A percentile compares a stretch with the other conserved stretches of the same genome.
Evolutionary conservation across 1,140 invertebrate species (phyloP).

Genomic region (Drosophila trapezifrons): DNA sequence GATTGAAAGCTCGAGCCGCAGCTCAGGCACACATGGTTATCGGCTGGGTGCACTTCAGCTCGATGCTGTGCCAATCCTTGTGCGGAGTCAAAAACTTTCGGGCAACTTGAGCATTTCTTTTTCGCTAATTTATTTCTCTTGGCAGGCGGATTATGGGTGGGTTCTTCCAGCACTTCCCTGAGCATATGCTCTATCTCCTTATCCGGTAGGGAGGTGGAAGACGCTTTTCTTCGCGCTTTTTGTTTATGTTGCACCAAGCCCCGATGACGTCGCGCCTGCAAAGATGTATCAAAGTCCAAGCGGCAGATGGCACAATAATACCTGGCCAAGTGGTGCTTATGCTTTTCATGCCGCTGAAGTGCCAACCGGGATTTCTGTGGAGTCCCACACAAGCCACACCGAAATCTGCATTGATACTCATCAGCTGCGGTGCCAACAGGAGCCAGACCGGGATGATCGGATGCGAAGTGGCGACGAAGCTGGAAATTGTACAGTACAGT

Average conservation of each 20-base stretch:
- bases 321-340: constrained; percentile 85
- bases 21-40: constrained; percentile 86
- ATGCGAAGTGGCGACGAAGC: constrained; percentile 88
- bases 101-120: constrained; percentile 50
- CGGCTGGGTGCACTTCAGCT: constrained; percentile 70
- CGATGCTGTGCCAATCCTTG: constrained; percentile 88
- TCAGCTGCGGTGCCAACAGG: constrained; percentile 86
- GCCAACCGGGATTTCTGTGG: constrained; percentile 87
- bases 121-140: constrained; percentile 5
- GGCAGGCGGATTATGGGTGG: not conserved
- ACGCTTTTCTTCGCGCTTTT: not conserved
- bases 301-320: constrained; percentile 89
- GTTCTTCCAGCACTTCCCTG: constrained; percentile 46
- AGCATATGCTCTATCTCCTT: constrained; percentile 54
- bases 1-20: constrained; percentile 89
- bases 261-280: constrained; percentile 88
- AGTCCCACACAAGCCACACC: constrained; percentile 86
- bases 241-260: constrained; percentile 85
- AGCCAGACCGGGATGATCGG: constrained; percentile 44
- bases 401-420: constrained; percentile 87
- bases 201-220: constrained; percentile 6
- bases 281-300: constrained; percentile 86
- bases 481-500: constrained; percentile 89
- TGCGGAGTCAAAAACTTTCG: constrained; percentile 84
- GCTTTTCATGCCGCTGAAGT: constrained; percentile 88